phyloP scores from a whole-genome alignment of 2,113 vertebrate genomes.

The Neopipo cinnamomea region DNA sequence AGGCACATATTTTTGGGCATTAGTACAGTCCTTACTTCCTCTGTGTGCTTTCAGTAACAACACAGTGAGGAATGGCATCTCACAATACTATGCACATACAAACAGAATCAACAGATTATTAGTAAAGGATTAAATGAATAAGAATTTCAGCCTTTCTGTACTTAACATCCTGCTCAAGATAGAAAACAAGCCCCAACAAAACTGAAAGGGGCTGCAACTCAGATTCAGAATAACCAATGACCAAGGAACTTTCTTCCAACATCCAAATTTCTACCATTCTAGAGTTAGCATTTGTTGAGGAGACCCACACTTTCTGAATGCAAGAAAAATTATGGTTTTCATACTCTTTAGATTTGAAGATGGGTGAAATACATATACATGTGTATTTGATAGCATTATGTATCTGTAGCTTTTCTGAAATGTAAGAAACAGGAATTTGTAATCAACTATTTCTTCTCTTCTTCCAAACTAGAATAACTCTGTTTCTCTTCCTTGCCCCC shows the following conservation, averaged over 20 bases:
- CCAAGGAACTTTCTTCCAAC: neutral
- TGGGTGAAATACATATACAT: neutral
- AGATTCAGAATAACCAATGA: neutral
- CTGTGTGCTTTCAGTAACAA: neutral
- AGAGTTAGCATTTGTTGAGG: neutral
- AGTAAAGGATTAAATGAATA: neutral
- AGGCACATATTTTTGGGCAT: neutral
- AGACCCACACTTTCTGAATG: neutral
- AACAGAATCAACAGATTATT: neutral
- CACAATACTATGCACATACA: neutral
- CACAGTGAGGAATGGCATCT: neutral
- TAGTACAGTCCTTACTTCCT: neutral
- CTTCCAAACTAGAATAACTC: neutral
- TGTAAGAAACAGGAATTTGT: neutral
- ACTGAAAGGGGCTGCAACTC: neutral
- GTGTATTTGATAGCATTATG: neutral
- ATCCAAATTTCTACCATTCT: neutral
- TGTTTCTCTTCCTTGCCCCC: neutral
- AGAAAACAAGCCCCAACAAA: neutral
- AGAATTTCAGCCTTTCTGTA: neutral
- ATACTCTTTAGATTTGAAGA: neutral
- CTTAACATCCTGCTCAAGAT: neutral
- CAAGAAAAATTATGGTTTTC: neutral
- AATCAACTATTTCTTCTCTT: neutral
- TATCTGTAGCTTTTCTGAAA: neutral